A percentile compares a stretch with the other conserved stretches of the same genome.
Conservation (phyloP, 1,140 invertebrate species). For the Fopius arisanus region DNA sequence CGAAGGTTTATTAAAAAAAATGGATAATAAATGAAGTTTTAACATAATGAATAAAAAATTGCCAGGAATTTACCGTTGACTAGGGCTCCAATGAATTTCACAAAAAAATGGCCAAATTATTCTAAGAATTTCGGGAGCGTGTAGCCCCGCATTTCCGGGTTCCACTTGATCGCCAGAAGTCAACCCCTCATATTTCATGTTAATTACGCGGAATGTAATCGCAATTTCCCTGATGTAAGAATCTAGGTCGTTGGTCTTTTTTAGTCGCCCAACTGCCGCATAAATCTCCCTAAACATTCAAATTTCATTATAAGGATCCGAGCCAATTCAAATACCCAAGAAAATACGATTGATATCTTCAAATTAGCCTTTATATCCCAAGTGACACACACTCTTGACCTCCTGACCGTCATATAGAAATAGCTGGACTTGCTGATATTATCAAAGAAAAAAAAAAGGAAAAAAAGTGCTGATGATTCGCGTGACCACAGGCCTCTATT, state of each 20-base stretch:
- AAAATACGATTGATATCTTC: not conserved
- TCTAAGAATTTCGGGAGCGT: too few species aligned
- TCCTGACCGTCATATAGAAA: constrained; percentile 29
- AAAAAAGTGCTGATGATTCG: constrained; percentile 2
- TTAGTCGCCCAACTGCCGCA: not conserved
- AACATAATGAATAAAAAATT: too few species aligned
- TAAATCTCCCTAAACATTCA: not conserved
- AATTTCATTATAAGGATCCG: not conserved
- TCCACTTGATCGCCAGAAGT: not conserved
- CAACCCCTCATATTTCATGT: not conserved
- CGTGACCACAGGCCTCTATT: not conserved
- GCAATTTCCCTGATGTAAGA: not conserved
- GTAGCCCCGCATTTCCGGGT: too few species aligned
- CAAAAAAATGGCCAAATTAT: too few species aligned
- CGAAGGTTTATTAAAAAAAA: too few species aligned
- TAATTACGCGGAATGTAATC: not conserved
- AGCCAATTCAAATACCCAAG: not conserved
- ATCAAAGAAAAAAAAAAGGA: not conserved
- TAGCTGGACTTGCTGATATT: constrained; percentile 10
- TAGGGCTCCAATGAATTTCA: too few species aligned
- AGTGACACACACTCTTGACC: constrained; percentile 24
- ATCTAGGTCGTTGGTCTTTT: not conserved
- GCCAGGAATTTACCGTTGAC: too few species aligned
- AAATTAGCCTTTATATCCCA: not conserved
- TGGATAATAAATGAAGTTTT: too few species aligned